Base-by-base conservation (phyloP, 2,113 vertebrate species). In the Pachypanchax playfairii region DNA sequence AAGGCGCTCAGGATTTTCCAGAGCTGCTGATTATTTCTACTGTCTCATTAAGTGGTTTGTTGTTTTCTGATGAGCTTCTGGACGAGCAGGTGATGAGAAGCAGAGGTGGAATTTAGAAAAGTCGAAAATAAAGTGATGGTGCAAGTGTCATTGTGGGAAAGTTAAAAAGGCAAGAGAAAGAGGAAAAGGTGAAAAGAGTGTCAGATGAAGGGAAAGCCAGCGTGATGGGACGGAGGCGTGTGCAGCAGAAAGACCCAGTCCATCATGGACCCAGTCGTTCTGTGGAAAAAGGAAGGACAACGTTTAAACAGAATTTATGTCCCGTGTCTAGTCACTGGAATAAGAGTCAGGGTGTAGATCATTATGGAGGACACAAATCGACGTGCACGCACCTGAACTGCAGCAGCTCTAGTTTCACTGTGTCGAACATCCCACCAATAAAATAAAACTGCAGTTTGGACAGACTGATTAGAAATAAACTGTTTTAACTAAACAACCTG, bases 301-400 rank as follows among this genome's bases (percentile, higher is more conserved):
- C 81, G 74, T 88, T 84, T 88, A 88, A 89, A 36, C 75, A 79
- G 79, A 83, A 89, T 89, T 89, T 88, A 89, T 88, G 18, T 39
- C 59, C 83, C 52, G 67, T 84, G 85, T 79, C 85, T 76, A 39
- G 74, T 78, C 72, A 62, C 77, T 76, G 85, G 82, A 82, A 85
- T 85, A 78, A 80, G 74, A 66, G 78, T 65, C 13, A 39, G 63
- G 73, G 72, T 71, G 79, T 89, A 77, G 79, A 88, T 89, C 88
- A 89, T 82, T 66, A 83, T 69, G 63, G 85, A 85, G 80, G 85
- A 86, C 76, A 80, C 87, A 79, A 74, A 85, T 77, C 77, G 80
- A 77, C 76, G 54, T 7, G 33, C 62, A 25, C 79, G 77, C 65
- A 77, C 80, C 84, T 65, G 70, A 75, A 70, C 64, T 35, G 50